A percentile compares a stretch with the other conserved stretches of the same genome.
phyloP scores from a whole-genome alignment of 2,797 vertebrate genomes.

The Siniperca scherzeri region DNA sequence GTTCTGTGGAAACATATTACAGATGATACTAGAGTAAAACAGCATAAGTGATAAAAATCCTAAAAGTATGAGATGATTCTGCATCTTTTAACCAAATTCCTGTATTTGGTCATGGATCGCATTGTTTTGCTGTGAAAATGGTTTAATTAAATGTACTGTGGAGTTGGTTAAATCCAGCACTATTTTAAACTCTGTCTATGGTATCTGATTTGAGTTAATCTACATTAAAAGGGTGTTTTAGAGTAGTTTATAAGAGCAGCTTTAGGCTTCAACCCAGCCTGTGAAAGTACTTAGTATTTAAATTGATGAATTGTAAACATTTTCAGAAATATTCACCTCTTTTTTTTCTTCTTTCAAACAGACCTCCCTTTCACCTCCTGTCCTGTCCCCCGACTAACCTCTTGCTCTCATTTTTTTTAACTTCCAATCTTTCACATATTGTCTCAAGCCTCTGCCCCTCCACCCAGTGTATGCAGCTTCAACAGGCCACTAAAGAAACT shows the following conservation, averaged over 20 bases:
- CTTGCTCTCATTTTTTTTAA: conserved; percentile 71
- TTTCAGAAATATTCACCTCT: conserved; percentile 72
- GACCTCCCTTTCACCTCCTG: conserved; percentile 74
- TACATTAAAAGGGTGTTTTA: conserved; percentile 58
- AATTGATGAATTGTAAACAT: conserved; percentile 78
- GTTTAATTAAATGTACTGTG: conserved; percentile 45
- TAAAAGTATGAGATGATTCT: conserved; percentile 25
- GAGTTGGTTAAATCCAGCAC: conserved; percentile 36
- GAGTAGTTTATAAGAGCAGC: conserved; percentile 48
- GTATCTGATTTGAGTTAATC: conserved; percentile 59
- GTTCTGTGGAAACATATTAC: conserved; percentile 23
- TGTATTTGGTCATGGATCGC: conserved; percentile 27
- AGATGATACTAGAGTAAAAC: conserved; percentile 29
- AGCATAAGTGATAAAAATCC: conserved; percentile 8
- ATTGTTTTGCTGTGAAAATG: conserved; percentile 25
- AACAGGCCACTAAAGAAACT: conserved; percentile 58
- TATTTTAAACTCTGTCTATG: conserved; percentile 38
- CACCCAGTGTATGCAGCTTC: conserved; percentile 50
- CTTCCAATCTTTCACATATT: conserved; percentile 67
- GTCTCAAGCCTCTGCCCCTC: conserved; percentile 46
- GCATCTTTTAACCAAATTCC: conserved; percentile 49
- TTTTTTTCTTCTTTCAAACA: conserved; percentile 75
- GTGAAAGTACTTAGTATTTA: conserved; percentile 66
- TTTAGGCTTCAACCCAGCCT: conserved; percentile 46
- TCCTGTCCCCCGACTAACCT: conserved; percentile 70